phyloP scores from a whole-genome alignment of 2,888 invertebrate species.

The Clostera curtula region DNA sequence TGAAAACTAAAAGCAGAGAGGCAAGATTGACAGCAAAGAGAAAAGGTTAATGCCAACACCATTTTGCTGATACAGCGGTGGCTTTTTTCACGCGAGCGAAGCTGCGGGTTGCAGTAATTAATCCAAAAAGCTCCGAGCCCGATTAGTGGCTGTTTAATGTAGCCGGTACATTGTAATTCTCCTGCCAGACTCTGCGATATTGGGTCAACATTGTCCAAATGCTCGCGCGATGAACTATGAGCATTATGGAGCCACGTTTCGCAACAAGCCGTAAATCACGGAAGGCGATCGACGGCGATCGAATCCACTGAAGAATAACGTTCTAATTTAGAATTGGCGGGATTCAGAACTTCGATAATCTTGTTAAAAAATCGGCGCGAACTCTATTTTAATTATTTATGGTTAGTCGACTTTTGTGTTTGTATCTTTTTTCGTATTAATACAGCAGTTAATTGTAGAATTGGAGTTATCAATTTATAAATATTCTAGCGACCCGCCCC shows the following conservation, averaged over 20 bases:
- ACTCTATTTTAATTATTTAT: too few relatives aligned
- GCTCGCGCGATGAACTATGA: slow-evolving; percentile 37
- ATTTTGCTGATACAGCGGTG: too few relatives aligned
- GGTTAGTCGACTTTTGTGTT: too few relatives aligned
- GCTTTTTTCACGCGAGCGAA: slow-evolving; percentile 6
- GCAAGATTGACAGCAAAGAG: too few relatives aligned
- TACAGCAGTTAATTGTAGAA: too few relatives aligned
- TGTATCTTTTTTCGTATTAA: too few relatives aligned
- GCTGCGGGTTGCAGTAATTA: slow-evolving; percentile 18
- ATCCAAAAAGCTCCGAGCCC: slow-evolving; percentile 24
- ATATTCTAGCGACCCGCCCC: too few relatives aligned
- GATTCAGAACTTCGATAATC: too few relatives aligned
- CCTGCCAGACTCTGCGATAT: slow-evolving; percentile 24
- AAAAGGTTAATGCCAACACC: too few relatives aligned
- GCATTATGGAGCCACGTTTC: slow-evolving; percentile 26
- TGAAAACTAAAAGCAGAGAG: too few relatives aligned
- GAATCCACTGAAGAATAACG: slow-evolving; percentile 11
- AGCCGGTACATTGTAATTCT: slow-evolving; percentile 34
- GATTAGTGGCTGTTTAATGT: slow-evolving; percentile 35
- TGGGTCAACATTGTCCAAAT: slow-evolving; percentile 53
- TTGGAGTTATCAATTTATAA: too few relatives aligned
- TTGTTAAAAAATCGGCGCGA: not conserved
- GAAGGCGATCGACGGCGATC: slow-evolving; percentile 17
- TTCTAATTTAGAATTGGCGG: too few relatives aligned
- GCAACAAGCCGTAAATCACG: slow-evolving; percentile 28